Conservation (phyloP, 2,113 vertebrate genomes). For the Gallinago undulata region DNA sequence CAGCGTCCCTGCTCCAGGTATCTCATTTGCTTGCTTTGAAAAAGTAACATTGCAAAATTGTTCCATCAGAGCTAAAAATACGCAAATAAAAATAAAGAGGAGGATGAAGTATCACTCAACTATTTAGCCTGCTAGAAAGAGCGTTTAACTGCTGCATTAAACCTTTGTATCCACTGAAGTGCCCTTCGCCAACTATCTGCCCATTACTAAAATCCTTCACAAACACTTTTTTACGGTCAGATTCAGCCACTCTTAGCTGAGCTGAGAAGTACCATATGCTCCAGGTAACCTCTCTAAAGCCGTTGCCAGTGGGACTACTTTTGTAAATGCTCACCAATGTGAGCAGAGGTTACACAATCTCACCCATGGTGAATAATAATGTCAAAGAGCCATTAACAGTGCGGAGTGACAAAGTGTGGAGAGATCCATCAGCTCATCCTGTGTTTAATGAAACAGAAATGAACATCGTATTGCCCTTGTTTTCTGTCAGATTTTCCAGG, state of each 20-base stretch:
- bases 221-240: neutral
- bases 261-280: constrained; percentile 41
- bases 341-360: constrained; percentile 56
- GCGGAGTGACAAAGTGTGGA: constrained; percentile 52
- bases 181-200: neutral
- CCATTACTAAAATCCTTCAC: neutral
- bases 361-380: constrained; percentile 42
- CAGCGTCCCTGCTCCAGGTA: neutral
- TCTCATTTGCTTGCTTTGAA: neutral
- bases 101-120: neutral
- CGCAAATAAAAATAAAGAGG: neutral
- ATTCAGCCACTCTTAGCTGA: neutral
- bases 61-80: neutral
- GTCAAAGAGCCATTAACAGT: constrained; percentile 43
- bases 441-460: constrained; percentile 70
- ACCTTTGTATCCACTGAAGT: neutral
- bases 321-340: neutral
- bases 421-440: constrained; percentile 51
- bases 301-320: constrained; percentile 47
- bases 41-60: neutral
- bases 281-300: constrained; percentile 9
- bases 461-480: constrained; percentile 57
- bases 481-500: constrained; percentile 54
- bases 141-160: neutral
- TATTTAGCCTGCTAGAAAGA: neutral